These are phyloP conservation scores for Melanostoma scalare DNA, from an alignment of 2,888 invertebrate species.

Conservation along the genomic window DNA sequence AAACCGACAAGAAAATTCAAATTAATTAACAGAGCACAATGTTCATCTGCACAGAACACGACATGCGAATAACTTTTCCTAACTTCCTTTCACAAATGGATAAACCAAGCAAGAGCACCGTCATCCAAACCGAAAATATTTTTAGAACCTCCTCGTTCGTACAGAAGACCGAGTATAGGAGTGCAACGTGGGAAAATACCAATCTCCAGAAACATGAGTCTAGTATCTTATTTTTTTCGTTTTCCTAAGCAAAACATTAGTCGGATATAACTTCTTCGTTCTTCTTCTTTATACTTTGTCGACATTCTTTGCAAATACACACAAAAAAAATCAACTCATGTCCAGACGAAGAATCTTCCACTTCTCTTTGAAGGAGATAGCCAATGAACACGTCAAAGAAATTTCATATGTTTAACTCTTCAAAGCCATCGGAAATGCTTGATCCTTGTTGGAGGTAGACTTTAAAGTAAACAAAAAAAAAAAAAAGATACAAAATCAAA, in stretches of 20 bases:
- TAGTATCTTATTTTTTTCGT: background rate
- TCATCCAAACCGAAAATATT: slow-evolving; percentile 59
- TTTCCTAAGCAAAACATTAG: slow-evolving; percentile 32
- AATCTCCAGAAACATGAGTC: slow-evolving; percentile 11
- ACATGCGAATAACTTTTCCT: background rate
- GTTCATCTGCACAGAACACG: background rate
- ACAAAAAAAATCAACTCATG: background rate
- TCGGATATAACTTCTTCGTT: slow-evolving; percentile 35
- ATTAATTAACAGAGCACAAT: slow-evolving; percentile 17
- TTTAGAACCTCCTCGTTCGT: slow-evolving; percentile 47
- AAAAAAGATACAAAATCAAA: background rate
- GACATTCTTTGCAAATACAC: slow-evolving; percentile 19
- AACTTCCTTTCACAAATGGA: slow-evolving; percentile 25
- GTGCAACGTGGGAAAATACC: slow-evolving; percentile 56
- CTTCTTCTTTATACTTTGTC: slow-evolving; percentile 17
- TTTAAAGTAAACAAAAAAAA: background rate
- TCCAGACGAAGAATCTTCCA: slow-evolving; percentile 22
- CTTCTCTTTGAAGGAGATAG: slow-evolving; percentile 34
- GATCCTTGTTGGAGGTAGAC: slow-evolving; percentile 17
- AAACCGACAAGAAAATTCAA: background rate
- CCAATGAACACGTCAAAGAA: slow-evolving; percentile 40
- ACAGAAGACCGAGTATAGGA: background rate
- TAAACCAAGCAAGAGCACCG: slow-evolving; percentile 1
- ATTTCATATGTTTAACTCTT: slow-evolving; percentile 18
- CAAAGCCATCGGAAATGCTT: slow-evolving; percentile 18